Percentiles rank a stretch among this genome's conserved stretches.
phyloP scores from a whole-genome alignment of 2,888 invertebrate species.

The Drosophila aldrichi region DNA sequence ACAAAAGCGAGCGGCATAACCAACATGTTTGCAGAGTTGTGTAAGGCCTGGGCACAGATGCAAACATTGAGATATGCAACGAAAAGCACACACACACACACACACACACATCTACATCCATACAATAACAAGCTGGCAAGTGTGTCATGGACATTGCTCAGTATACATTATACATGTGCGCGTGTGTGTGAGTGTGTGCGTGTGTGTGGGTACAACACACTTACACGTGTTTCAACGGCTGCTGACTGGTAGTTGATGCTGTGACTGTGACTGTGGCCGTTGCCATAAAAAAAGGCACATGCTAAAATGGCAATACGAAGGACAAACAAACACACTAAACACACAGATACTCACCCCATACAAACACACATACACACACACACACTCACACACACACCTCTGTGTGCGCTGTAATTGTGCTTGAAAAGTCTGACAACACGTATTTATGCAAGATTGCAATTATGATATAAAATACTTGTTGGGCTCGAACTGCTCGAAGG shows the following conservation, averaged over 20 bases:
- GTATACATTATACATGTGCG: conserved; percentile 36
- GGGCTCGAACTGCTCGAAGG: conserved; percentile 36
- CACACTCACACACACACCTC: conserved; percentile 15
- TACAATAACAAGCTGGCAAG: conserved; percentile 48
- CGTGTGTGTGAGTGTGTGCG: conserved; percentile 13
- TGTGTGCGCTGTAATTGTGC: conserved; percentile 58
- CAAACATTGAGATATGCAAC: conserved; percentile 77
- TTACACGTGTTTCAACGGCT: conserved; percentile 65
- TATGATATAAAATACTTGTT: conserved; percentile 74
- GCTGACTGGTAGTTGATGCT: conserved; percentile 32
- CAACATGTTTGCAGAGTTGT: conserved; percentile 60
- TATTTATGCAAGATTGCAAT: conserved; percentile 78
- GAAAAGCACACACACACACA: conserved; percentile 52
- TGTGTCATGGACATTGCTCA: conserved; percentile 74
- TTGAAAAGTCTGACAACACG: conserved; percentile 62
- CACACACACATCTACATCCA: conserved; percentile 19
- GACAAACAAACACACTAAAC: conserved; percentile 73
- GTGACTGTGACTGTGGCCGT: conserved; percentile 33
- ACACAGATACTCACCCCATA: conserved; percentile 11
- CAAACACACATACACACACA: conserved; percentile 17
- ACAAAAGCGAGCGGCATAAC: conserved; percentile 19
- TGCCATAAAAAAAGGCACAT: conserved; percentile 67
- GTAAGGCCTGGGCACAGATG: conserved; percentile 60
- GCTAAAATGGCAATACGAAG: conserved; percentile 73
- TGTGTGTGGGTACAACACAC: conserved; percentile 54